Base-by-base conservation (phyloP, 2,797 vertebrate species). In the Anableps anableps region DNA sequence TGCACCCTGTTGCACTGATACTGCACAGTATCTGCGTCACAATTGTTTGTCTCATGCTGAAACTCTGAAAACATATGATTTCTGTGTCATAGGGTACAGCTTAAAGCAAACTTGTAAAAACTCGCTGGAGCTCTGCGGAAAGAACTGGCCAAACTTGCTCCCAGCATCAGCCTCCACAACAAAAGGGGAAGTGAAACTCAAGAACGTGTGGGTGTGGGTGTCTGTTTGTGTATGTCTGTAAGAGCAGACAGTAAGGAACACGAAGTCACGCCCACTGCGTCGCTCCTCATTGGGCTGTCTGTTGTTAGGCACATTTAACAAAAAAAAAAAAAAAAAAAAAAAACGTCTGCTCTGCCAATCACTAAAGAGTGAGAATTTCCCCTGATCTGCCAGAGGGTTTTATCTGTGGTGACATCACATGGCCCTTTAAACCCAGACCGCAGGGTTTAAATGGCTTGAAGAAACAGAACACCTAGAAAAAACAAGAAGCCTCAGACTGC, bases 251-350 rank as follows among this genome's bases (percentile, higher is more conserved):
- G 88, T 90, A 86, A 83, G 84, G 86, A 86, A 86, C 86, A 82
- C 84, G 29, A 26, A 76, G 80, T 90, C 83, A 76, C 85, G 23
- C 92, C 93, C 83, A 53, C 55, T 0, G 8, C 83, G 81, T 66
- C 23, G 0, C 82, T 91, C 34, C 87, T 91, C 79, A 96, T 95
- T 96, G 95, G 77, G 43, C 74, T 96, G 95, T 96, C 83, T 96
- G 95, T 96, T 41, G 93, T 93, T 81, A 93, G 84, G 96, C 64
- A 0, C 80, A 85, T 90, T 85, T 86, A 83, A 85, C 43, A 75
- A 81, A 90, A 88, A 91, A 86, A 72, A 90, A 87, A 85, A 74
- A n/a, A n/a, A n/a, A n/a, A n/a, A n/a, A n/a, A 86, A 72, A 90
- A 87, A 85, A 74, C 36, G 19, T 2, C 19, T 23, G 6, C 29